phyloP scores from a whole-genome alignment of 2,888 invertebrate species.

The Metellina segmentata region DNA sequence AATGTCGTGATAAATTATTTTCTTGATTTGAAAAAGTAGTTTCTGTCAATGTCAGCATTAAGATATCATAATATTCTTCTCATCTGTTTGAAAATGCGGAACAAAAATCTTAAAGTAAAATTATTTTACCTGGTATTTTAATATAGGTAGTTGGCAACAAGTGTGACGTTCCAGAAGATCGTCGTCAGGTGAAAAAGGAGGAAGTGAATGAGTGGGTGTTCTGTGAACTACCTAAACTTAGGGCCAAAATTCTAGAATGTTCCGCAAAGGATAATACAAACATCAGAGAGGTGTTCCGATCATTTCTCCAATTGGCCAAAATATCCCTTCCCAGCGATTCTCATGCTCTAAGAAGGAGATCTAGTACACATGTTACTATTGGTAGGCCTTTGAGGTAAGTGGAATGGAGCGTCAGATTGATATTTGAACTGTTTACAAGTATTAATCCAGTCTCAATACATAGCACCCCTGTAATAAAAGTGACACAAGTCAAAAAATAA shows the following conservation, averaged over 20 bases:
- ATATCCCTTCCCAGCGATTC: conserved; percentile 82
- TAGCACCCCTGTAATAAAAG: too few species aligned
- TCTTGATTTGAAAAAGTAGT: too few species aligned
- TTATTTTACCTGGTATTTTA: background rate
- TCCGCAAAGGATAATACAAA: conserved; percentile 89
- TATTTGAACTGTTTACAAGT: too few species aligned
- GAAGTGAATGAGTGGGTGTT: conserved; percentile 89
- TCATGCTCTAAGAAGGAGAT: conserved; percentile 80
- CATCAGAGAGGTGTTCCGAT: conserved; percentile 90
- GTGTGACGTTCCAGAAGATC: conserved; percentile 88
- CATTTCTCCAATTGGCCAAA: conserved; percentile 88
- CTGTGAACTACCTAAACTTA: conserved; percentile 85
- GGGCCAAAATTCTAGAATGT: conserved; percentile 87
- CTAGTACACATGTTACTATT: conserved; percentile 72
- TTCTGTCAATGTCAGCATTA: too few species aligned
- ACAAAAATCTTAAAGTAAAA: too few species aligned
- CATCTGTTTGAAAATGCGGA: too few species aligned
- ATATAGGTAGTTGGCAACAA: conserved; percentile 93
- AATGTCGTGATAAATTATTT: too few species aligned
- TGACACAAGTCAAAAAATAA: too few species aligned
- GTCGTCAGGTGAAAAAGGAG: conserved; percentile 86
- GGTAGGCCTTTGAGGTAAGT: conserved; percentile 59
- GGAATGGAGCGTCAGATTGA: background rate
- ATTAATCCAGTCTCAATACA: too few species aligned
- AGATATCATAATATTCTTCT: too few species aligned